Conservation (phyloP, 2,113 vertebrate genomes). For the Oryzias curvinotus region DNA sequence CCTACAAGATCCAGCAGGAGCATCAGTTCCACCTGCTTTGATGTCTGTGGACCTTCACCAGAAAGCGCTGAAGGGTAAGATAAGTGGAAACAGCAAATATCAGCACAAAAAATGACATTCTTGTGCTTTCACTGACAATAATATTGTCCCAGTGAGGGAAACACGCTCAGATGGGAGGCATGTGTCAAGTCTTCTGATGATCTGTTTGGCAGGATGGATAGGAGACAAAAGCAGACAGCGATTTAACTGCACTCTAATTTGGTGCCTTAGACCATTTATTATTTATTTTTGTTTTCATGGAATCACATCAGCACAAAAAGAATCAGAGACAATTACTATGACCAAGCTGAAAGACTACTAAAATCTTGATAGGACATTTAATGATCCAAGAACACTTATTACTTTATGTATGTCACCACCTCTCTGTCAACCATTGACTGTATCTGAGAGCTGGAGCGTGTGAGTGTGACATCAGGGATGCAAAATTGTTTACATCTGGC, state of each 20-base stretch:
- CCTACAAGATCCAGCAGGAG: neutral
- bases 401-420: too few relatives aligned
- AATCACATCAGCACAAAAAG: too few relatives aligned
- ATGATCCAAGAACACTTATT: too few relatives aligned
- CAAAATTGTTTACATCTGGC: too few relatives aligned
- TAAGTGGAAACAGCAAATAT: conserved; percentile 12
- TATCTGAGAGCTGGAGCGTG: too few relatives aligned
- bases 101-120: conserved; percentile 9
- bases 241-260: conserved; percentile 19
- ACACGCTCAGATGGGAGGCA: conserved; percentile 9
- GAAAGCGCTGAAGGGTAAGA: neutral
- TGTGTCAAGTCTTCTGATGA: conserved; percentile 4
- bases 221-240: conserved; percentile 15
- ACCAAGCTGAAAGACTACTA: too few relatives aligned
- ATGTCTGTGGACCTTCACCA: neutral
- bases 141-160: conserved; percentile 19
- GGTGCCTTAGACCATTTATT: neutral
- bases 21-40: conserved; percentile 1
- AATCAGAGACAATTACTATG: too few relatives aligned
- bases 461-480: too few relatives aligned
- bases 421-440: too few relatives aligned
- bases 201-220: neutral
- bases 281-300: too few relatives aligned
- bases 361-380: too few relatives aligned
- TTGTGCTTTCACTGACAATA: conserved; percentile 10